Evolutionary conservation across 2,113 vertebrate genomes (phyloP).

Genomic region (Typhlomys cinereus): DNA sequence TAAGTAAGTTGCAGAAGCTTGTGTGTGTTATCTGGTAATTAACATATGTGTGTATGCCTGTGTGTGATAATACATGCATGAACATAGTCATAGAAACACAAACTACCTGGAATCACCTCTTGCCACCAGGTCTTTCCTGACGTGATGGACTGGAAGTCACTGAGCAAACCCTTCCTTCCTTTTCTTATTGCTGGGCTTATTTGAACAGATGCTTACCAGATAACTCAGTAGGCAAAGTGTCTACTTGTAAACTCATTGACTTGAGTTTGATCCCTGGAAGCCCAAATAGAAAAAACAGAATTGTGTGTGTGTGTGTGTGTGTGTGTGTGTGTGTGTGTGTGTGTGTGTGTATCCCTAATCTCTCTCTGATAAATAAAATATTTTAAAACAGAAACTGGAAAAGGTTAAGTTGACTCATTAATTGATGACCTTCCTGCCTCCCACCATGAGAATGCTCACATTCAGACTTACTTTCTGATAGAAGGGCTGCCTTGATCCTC

Average conservation of each 20-base stretch:
- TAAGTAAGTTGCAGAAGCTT: neutral
- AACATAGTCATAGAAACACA: neutral
- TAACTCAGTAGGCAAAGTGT: no score
- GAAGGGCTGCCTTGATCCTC: neutral
- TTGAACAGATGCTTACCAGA: neutral
- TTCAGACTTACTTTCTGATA: neutral
- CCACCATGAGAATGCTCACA: neutral
- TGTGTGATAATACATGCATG: neutral
- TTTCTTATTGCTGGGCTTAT: neutral
- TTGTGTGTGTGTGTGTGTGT: no score
- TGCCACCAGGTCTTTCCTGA: no score
- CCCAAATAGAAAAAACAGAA: no score
- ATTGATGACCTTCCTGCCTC: neutral
- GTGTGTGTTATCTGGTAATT: neutral
- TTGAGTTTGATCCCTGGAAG: no score
- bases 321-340: no score
- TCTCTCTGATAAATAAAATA: no score
- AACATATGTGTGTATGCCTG: neutral
- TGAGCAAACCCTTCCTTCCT: no score
- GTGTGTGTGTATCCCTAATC: no score
- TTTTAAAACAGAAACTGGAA: neutral
- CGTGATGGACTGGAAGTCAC: no score
- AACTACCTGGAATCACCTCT: neutral
- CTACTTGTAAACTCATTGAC: no score
- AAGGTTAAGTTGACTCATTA: neutral